Evolutionary conservation across 2,888 invertebrate species (phyloP).

Genomic region (Metellina segmentata): DNA sequence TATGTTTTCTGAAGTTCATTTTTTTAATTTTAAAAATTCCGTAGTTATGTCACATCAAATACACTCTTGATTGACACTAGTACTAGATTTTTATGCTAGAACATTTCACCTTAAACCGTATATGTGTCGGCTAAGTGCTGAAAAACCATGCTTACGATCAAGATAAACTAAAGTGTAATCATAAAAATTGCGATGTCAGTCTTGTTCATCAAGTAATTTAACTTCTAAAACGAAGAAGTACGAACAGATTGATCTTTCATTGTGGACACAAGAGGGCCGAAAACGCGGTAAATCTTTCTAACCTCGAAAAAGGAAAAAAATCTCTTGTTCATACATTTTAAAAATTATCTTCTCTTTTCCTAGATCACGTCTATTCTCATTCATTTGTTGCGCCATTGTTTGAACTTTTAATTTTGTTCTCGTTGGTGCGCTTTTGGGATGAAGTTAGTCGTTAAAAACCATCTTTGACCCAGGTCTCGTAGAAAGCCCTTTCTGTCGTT

Average conservation of each 20-base stretch:
- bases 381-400: constrained; percentile 54
- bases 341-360: not conserved
- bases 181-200: too few species aligned
- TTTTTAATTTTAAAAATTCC: too few species aligned
- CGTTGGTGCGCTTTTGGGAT: not conserved
- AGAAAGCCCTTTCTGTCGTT: constrained; percentile 3
- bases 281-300: not conserved
- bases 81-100: too few species aligned
- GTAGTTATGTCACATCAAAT: too few species aligned
- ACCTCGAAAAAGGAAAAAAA: not conserved
- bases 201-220: too few species aligned
- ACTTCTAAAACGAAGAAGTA: too few species aligned
- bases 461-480: constrained; percentile 20
- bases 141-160: too few species aligned
- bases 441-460: constrained; percentile 40
- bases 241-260: not conserved
- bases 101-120: too few species aligned
- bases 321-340: not conserved
- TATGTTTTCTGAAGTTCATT: too few species aligned
- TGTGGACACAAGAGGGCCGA: constrained; percentile 3
- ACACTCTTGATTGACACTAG: too few species aligned
- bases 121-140: too few species aligned
- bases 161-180: too few species aligned
- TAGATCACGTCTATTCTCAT: constrained; percentile 5
- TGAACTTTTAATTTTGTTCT: constrained; percentile 54